phyloP scores from a whole-genome alignment of 2,797 vertebrate genomes.

The Cygnus olor region DNA sequence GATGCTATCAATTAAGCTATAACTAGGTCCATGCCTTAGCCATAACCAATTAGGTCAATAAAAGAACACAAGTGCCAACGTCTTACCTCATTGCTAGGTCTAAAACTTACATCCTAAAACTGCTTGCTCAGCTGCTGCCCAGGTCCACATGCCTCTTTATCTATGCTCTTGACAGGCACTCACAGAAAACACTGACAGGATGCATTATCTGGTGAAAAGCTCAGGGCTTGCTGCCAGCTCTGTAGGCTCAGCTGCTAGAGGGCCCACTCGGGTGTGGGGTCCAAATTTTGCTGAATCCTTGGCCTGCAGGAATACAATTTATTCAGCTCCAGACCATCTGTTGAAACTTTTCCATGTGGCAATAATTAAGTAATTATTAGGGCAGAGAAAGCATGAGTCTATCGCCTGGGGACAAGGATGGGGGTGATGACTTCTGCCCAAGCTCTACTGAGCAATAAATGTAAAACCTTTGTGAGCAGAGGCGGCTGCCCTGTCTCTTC shows the following conservation, averaged over 20 bases:
- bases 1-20: background rate
- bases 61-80: background rate
- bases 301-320: constrained; percentile 48
- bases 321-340: constrained; percentile 68
- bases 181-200: background rate
- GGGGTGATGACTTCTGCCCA: background rate
- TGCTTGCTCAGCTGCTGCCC: background rate
- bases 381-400: constrained; percentile 51
- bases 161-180: fast-evolving
- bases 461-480: background rate
- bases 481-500: background rate
- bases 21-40: background rate
- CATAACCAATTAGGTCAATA: background rate
- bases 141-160: background rate
- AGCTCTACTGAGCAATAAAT: background rate
- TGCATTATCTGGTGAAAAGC: background rate
- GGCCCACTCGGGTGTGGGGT: background rate
- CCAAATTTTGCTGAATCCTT: constrained; percentile 46
- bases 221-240: constrained; percentile 2
- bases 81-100: background rate
- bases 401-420: constrained; percentile 7
- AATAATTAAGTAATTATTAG: constrained; percentile 67
- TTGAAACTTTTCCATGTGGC: constrained; percentile 54
- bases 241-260: constrained; percentile 36
- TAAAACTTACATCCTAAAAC: background rate